phyloP scores from a whole-genome alignment of 2,888 invertebrate genomes.

The Pseudanteris insignis region DNA sequence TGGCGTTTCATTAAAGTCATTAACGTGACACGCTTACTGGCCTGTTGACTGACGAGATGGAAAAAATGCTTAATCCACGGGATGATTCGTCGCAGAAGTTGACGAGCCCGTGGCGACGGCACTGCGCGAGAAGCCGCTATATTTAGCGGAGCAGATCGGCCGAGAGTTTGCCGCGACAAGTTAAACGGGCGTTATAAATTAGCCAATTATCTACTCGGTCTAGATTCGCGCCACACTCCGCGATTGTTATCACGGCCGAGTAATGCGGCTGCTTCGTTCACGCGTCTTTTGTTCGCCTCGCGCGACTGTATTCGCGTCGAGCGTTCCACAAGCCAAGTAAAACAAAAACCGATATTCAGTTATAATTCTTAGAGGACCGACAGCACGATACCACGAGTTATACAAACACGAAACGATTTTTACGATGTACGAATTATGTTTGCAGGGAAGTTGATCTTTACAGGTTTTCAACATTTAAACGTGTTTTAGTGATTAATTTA shows the following conservation, averaged over 20 bases:
- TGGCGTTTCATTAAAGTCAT: conserved; percentile 8
- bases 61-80: conserved; percentile 3
- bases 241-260: conserved; percentile 24
- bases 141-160: conserved; percentile 16
- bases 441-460: no score
- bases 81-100: conserved; percentile 7
- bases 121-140: conserved; percentile 15
- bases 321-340: no score
- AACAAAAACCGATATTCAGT: conserved; percentile 10
- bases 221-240: conserved; percentile 15
- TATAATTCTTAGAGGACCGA: no score
- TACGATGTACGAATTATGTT: no score
- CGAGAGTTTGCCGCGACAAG: conserved; percentile 18
- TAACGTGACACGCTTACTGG: background rate
- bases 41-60: conserved; percentile 7
- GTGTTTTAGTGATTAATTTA: no score
- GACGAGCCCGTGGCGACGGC: conserved; percentile 4
- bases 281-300: conserved; percentile 5
- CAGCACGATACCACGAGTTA: no score
- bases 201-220: conserved; percentile 34
- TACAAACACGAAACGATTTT: no score
- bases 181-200: conserved; percentile 32
- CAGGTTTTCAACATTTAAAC: no score
- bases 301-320: conserved; percentile 13
- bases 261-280: conserved; percentile 6